A percentile compares a stretch with the other conserved stretches of the same genome.
These are phyloP conservation scores for Hylaeus anthracinus DNA, from an alignment of 1,140 invertebrate genomes.

Conservation along the genomic window DNA sequence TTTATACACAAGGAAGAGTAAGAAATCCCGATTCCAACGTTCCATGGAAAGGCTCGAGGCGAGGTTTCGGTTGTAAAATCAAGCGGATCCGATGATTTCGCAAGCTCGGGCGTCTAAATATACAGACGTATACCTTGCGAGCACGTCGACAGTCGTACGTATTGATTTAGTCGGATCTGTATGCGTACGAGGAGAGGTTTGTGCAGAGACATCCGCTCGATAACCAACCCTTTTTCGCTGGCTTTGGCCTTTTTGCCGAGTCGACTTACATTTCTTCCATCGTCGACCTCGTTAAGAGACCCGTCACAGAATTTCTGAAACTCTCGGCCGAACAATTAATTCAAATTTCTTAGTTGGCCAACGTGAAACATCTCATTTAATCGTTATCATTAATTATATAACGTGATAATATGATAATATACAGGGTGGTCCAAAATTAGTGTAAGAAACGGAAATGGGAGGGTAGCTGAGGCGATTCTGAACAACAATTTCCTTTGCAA, in stretches of 20 bases:
- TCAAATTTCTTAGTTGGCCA: too few species aligned
- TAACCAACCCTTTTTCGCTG: conserved; percentile 51
- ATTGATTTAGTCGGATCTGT: conserved; percentile 45
- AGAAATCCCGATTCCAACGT: too few species aligned
- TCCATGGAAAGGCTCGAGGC: too few species aligned
- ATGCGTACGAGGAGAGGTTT: conserved; percentile 50
- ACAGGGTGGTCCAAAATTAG: too few species aligned
- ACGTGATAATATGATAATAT: too few species aligned
- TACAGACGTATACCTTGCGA: conserved; percentile 26
- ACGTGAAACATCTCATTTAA: too few species aligned
- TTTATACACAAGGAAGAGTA: too few species aligned
- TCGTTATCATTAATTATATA: too few species aligned
- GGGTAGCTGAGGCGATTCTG: too few species aligned
- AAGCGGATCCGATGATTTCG: neutral
- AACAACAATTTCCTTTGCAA: too few species aligned
- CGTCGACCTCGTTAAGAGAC: conserved; percentile 34
- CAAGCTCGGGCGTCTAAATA: conserved; percentile 10
- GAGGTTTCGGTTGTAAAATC: neutral
- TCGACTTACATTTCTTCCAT: conserved; percentile 45
- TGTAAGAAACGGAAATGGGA: too few species aligned
- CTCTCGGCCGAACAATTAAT: neutral
- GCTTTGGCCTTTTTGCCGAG: conserved; percentile 56
- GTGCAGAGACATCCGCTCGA: conserved; percentile 55
- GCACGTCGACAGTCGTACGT: conserved; percentile 50
- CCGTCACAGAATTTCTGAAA: conserved; percentile 19